A percentile compares a stretch with the other conserved stretches of the same genome.
phyloP scores from a whole-genome alignment of 1,140 invertebrate genomes.

The Trichonephila clavipes region DNA sequence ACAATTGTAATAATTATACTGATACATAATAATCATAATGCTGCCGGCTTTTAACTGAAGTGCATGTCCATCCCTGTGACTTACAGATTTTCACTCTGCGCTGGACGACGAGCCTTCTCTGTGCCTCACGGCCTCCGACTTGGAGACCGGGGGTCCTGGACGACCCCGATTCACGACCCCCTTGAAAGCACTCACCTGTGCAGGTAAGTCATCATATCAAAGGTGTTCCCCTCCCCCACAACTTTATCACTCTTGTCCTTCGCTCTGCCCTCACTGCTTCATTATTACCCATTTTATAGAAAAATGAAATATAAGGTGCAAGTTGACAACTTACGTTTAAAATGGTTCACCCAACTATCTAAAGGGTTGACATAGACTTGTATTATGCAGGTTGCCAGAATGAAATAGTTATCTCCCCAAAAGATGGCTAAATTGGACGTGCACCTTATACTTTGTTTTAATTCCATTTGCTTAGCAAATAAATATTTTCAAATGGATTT shows the following conservation, averaged over 20 bases:
- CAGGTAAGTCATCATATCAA: slow-evolving; percentile 66
- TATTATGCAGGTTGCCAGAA: too few relatives aligned
- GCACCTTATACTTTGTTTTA: too few relatives aligned
- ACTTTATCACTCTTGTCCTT: neutral
- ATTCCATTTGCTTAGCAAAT: too few relatives aligned
- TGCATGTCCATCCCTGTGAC: slow-evolving; percentile 66
- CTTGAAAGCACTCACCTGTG: slow-evolving; percentile 53
- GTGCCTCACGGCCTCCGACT: slow-evolving; percentile 69
- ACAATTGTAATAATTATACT: neutral
- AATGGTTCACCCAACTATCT: too few relatives aligned
- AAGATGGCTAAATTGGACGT: too few relatives aligned
- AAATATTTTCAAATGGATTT: too few relatives aligned
- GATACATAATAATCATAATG: slow-evolving; percentile 3
- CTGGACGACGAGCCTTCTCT: slow-evolving; percentile 75
- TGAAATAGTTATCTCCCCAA: too few relatives aligned
- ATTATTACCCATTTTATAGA: too few relatives aligned
- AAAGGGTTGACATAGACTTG: too few relatives aligned
- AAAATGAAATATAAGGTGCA: too few relatives aligned
- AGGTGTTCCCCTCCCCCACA: neutral
- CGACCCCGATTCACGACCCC: slow-evolving; percentile 62
- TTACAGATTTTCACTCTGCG: slow-evolving; percentile 77
- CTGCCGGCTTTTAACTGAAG: slow-evolving; percentile 51
- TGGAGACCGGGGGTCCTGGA: slow-evolving; percentile 60
- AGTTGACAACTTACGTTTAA: too few relatives aligned
- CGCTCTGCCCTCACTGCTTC: neutral